Base-by-base conservation (phyloP, 2,113 vertebrate species). In the Capreolus pygargus region DNA sequence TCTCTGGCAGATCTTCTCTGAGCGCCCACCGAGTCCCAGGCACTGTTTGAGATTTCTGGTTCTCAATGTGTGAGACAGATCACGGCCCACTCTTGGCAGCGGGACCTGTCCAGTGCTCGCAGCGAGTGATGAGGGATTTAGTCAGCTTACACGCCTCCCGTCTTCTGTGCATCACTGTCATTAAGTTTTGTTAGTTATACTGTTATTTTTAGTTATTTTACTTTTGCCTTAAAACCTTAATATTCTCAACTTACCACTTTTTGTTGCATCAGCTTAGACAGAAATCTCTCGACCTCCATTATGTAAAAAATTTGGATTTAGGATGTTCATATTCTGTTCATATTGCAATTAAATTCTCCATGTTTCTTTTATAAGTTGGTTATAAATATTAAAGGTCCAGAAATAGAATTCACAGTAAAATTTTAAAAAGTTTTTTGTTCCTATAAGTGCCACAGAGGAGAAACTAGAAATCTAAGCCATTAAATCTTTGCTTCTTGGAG, bases 1-100 rank as follows among this genome's bases (percentile, higher is more conserved):
- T 58, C 70, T 17, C 76, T 0, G 1, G 6, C 76, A 5, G 50
- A 1, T 17, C 0, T 9, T 28, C 25, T 11, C 60, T 21, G 11
- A 33, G 30, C 2, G 1, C 23, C 43, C 2, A 2, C 74, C 4
- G 0, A 23, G 23, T 7, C 21, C 43, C 23, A 7, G 89, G 47
- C 17, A 5, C 70, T 7, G 23, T 27, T 9, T 3, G 17, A 25
- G 70, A 27, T 1, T 19, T 81, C 3, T n/a, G 6, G 13, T 28
- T 17, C 1, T 39, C 61, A 25, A 15, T 39, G 25, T 28, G 14
- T 12, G 4, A 39, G 47, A 54, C n/a, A 39, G 58, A 43, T 27
- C 45, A 11, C 3, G 1, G 33, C n/a, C 19, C n/a, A 1, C 27
- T 36, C 12, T 67, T 3, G 1, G 3, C 9, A 23, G 17, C 2